Evolutionary conservation across 1,140 invertebrate genomes (phyloP), one percentile per base, ranked within the genome.

Genomic region (Matsumurasca onukii): DNA sequence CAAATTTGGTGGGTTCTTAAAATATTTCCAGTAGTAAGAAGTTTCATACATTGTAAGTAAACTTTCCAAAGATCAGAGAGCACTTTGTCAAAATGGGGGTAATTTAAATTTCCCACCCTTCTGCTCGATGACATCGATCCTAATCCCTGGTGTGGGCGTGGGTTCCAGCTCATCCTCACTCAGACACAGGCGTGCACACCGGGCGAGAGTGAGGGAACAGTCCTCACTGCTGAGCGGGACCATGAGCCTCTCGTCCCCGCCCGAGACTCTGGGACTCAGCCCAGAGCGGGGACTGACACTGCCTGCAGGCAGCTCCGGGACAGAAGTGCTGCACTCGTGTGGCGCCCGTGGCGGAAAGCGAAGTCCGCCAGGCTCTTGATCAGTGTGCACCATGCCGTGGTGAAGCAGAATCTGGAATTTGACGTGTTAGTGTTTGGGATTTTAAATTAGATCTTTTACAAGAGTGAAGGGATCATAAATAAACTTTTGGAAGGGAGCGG

Each of bases 381-480:
- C 24, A 69, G 29, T 13, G 65, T 25, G 20, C 51, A 69, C 55
- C 39, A 69, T 52, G 25, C 68, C 68, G 20, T 57, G 31, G 51
- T 51, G 22, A n/a, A 57, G 61, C 45, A 69, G 51, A 55, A 65
- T 48, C 68, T 69, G 29, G n/a, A n/a, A n/a, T n/a, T n/a, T n/a
- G n/a, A n/a, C n/a, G n/a, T n/a, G n/a, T n/a, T n/a, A n/a, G n/a
- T n/a, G n/a, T n/a, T n/a, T n/a, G n/a, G n/a, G n/a, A n/a, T n/a
- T n/a, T n/a, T n/a, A n/a, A n/a, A n/a, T n/a, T n/a, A n/a, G n/a
- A n/a, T n/a, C n/a, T n/a, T n/a, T n/a, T n/a, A n/a, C n/a, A n/a
- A n/a, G n/a, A n/a, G n/a, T n/a, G n/a, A n/a, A n/a, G n/a, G n/a
- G n/a, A n/a, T n/a, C n/a, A n/a, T n/a, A n/a, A n/a, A n/a, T n/a